Conservation (phyloP, 2,888 invertebrate species). For the Pseudococcus longispinus region DNA sequence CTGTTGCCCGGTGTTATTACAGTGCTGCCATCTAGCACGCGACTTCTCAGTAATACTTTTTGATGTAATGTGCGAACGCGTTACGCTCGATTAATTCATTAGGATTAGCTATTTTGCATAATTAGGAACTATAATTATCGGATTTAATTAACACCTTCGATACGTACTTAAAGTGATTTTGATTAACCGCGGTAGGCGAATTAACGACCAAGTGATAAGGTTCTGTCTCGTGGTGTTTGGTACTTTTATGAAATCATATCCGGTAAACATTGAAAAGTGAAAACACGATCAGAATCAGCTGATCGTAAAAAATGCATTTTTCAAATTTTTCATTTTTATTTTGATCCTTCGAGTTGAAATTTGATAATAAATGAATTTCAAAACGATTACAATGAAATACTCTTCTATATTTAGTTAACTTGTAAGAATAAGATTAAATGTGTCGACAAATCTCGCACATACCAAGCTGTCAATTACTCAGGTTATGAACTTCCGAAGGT, state of each 20-base stretch:
- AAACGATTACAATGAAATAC: not conserved
- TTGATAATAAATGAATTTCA: not conserved
- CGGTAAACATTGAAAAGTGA: too few species aligned
- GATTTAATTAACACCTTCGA: not conserved
- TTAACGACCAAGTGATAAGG: too few species aligned
- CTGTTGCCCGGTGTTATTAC: not conserved
- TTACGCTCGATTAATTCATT: not conserved
- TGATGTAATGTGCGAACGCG: not conserved
- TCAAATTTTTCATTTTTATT: not conserved
- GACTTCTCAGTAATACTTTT: not conserved
- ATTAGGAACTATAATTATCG: not conserved
- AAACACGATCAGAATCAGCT: not conserved
- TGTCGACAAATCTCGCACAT: not conserved
- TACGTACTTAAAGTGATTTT: not conserved
- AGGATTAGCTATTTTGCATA: not conserved
- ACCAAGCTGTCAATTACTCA: not conserved
- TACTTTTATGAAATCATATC: too few species aligned
- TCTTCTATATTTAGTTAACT: not conserved
- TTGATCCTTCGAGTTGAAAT: not conserved
- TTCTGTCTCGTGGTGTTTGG: too few species aligned
- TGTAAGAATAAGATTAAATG: not conserved
- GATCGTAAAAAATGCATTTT: not conserved
- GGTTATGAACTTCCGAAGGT: not conserved
- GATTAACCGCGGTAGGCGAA: too few species aligned
- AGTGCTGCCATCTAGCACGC: constrained; percentile 33